Evolutionary conservation across 1,140 invertebrate genomes (phyloP).

Genomic region (Halesus radiatus): DNA sequence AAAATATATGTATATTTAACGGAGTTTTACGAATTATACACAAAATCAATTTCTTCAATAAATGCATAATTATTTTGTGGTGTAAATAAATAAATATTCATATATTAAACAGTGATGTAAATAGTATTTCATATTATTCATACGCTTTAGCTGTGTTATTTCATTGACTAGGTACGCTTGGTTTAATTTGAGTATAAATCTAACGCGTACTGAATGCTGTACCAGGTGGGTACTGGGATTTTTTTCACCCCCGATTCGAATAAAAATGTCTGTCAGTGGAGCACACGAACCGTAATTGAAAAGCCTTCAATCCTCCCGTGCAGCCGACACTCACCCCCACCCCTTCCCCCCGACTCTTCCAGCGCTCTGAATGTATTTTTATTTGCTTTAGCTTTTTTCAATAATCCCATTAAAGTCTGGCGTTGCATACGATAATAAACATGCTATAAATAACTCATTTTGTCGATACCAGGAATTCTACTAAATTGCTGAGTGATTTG

Average conservation of each 20-base stretch:
- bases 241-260: not conserved
- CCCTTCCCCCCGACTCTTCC: not conserved
- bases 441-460: not conserved
- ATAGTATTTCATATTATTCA: too few species aligned
- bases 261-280: constrained; percentile 10
- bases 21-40: too few species aligned
- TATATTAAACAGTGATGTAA: too few species aligned
- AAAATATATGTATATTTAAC: too few species aligned
- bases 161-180: not conserved
- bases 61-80: too few species aligned
- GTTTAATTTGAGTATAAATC: not conserved
- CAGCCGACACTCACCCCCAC: not conserved
- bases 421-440: not conserved
- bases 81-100: too few species aligned
- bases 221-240: not conserved
- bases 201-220: not conserved
- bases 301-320: not conserved
- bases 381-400: not conserved
- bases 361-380: not conserved
- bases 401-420: not conserved
- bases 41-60: too few species aligned
- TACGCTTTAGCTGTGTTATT: not conserved
- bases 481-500: not conserved
- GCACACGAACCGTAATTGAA: constrained; percentile 9
- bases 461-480: not conserved